Evolutionary conservation across 1,140 invertebrate genomes (phyloP), one percentile per base, ranked within the genome.

Genomic region (Heliconius hewitsoni): DNA sequence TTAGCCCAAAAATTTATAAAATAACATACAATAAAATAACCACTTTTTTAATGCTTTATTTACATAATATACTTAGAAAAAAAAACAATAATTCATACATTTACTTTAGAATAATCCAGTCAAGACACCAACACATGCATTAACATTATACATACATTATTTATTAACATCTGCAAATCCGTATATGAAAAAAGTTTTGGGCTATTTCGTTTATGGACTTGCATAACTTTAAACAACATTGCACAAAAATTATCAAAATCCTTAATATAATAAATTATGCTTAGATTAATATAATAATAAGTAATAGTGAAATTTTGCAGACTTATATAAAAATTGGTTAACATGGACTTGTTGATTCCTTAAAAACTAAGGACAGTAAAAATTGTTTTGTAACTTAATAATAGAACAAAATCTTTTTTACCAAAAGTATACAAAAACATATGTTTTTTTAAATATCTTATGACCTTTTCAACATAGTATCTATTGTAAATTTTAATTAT

Each of bases 31-130:
- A 5, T 23, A n/a, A 46, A 46, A 16, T 27, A 13, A n/a, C n/a
- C 8, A 27, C 37, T 30, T 80, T 79, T 76, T 46, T 66, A 80
- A 72, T 52, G 30, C 16, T 86, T 84, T 87, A 88, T 87, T 85
- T 87, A 86, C 84, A 87, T 75, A 86, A 89, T 88, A 85, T 75
- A 86, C 9, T 81, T 84, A 85, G 80, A 89, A 87, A 87, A 86
- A 78, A 76, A 74, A 79, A 74, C 73, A 78, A 78, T 72, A 46
- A n/a, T 79, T 37, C 46, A 60, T 87, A 84, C 83, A 85, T 85
- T 82, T 83, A 86, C 46, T 77, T 85, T 83, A 77, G 74, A 83
- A 85, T 82, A 84, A 78, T 84, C 84, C 83, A 84, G 81, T 87
- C 82, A 81, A 84, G 77, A 86, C 84, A 89, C 82, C 83, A 79